Percentiles rank a stretch among this genome's conserved stretches.
phyloP scores from a whole-genome alignment of 1,140 invertebrate species.

The Halesus radiatus region DNA sequence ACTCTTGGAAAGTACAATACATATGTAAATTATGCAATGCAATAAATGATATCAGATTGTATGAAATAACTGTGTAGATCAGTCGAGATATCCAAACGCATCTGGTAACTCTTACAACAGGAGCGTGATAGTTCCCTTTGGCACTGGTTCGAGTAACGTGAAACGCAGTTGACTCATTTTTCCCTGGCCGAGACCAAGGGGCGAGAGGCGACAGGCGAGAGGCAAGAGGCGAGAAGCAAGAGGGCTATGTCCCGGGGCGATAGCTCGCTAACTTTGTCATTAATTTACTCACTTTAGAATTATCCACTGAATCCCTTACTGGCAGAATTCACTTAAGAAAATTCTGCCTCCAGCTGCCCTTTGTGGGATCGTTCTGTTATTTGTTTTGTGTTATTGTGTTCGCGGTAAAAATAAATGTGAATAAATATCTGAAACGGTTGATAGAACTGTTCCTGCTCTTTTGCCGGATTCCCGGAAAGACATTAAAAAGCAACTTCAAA shows the following conservation, averaged over 20 bases:
- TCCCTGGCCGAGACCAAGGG: background rate
- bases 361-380: constrained; percentile 10
- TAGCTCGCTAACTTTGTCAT: constrained; percentile 35
- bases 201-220: background rate
- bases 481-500: background rate
- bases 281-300: constrained; percentile 33
- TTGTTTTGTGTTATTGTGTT: constrained; percentile 21
- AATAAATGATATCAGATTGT: too few species aligned
- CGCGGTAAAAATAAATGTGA: background rate
- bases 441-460: background rate
- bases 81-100: too few species aligned
- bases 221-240: background rate
- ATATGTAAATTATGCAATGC: too few species aligned
- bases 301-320: constrained; percentile 32
- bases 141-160: background rate
- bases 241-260: constrained; percentile 4
- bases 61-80: too few species aligned
- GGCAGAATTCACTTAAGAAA: constrained; percentile 25
- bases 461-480: background rate
- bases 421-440: background rate
- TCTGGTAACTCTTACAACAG: too few species aligned
- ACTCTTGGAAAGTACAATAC: too few species aligned
- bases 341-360: constrained; percentile 23
- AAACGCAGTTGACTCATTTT: background rate
- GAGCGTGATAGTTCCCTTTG: too few species aligned